Evolutionary conservation across 2,113 vertebrate species (phyloP), one percentile per base, ranked within the genome.

Genomic region (Gobio gobio): DNA sequence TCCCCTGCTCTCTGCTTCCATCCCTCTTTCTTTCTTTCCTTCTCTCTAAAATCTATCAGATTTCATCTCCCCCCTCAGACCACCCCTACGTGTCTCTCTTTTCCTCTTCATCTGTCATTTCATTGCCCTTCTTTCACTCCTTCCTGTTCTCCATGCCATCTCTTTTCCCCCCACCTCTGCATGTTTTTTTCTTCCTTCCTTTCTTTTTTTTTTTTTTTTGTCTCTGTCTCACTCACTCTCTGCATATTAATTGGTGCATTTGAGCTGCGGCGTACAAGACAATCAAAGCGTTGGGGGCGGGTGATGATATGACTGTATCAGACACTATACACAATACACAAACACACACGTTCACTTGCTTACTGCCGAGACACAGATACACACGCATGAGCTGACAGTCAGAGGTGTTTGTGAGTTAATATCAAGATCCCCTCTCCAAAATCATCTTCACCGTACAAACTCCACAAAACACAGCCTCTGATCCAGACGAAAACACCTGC

Each of bases 191-290:
- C 92, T 89, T 90, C 89, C 89, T 83, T 89, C 73, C 84, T 61
- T 74, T 79, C 61, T 61, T 83, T 68, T 86, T 81, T 84, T 80
- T 92, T 92, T 92, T 86, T 83, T 92, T 92, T 92, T 91, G 92
- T 91, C 86, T 91, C 90, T 82, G 88, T 93, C 92, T 94, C 94
- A 93, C 93, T 94, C 94, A 93, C 94, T 94, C 94, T 94, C 93
- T 95, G 95, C 94, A 95, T 95, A 95, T 95, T 95, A 95, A 95
- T 95, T 95, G 94, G 91, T 92, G 93, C 93, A 94, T 95, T 94
- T 95, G 93, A 94, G 93, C 94, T 93, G 94, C 93, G 90, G 94
- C 92, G 93, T 87, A 94, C 93, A 93, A 94, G 94, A 95, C 94
- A 95, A 95, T 95, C 94, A 95, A 94, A 94, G 92, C 92, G 91